Evolutionary conservation across 1,140 invertebrate species (phyloP).

Genomic region (Cephus cinctus): DNA sequence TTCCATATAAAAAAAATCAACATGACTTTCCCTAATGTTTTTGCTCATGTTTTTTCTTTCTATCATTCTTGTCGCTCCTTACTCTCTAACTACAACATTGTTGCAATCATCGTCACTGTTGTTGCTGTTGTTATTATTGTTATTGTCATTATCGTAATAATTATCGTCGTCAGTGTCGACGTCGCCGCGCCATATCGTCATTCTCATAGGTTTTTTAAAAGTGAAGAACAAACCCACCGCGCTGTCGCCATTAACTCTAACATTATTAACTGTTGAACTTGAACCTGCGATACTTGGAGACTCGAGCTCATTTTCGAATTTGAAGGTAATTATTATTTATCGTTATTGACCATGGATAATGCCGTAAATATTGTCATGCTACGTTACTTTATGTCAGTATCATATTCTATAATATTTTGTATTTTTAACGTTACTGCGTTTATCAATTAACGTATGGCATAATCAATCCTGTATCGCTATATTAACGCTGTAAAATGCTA

Average conservation of each 20-base stretch:
- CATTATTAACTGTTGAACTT: no score
- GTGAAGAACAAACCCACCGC: constrained; percentile 8
- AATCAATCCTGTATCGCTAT: constrained; percentile 36
- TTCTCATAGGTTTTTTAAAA: constrained; percentile 8
- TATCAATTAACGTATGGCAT: constrained; percentile 21
- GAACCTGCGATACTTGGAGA: no score
- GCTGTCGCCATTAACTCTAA: constrained; percentile 29
- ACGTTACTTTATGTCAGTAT: background rate
- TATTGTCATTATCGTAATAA: constrained; percentile 5
- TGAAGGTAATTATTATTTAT: constrained; percentile 33
- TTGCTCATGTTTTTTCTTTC: no score
- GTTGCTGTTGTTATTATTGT: constrained; percentile 7
- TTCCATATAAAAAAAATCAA: no score
- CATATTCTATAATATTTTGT: background rate
- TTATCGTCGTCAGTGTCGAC: background rate
- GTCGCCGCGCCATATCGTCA: constrained; percentile 1
- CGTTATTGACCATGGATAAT: constrained; percentile 36
- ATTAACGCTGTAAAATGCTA: constrained; percentile 43
- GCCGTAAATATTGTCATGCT: constrained; percentile 33
- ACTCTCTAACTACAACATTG: background rate
- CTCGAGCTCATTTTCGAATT: no score
- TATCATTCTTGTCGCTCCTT: no score
- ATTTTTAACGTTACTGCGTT: constrained; percentile 5
- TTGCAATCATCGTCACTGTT: constrained; percentile 3
- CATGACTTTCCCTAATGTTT: no score